Evolutionary conservation across 2,113 vertebrate genomes (phyloP).

Genomic region (Grus americana): DNA sequence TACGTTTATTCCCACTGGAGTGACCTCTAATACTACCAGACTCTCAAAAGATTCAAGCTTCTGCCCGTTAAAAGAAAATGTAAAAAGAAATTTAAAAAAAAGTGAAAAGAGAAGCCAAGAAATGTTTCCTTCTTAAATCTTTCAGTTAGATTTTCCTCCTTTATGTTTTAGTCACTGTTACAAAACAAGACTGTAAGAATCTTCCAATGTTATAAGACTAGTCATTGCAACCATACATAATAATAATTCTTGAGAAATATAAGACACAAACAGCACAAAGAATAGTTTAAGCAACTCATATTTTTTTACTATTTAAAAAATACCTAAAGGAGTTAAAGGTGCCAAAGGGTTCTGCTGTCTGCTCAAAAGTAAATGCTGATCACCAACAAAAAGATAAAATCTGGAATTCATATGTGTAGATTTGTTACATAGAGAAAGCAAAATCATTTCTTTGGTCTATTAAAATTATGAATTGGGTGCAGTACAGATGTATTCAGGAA

Average conservation of each 20-base stretch:
- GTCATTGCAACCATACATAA: not conserved
- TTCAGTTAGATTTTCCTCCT: not conserved
- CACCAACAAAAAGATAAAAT: not conserved
- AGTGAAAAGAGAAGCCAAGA: not conserved
- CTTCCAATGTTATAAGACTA: not conserved
- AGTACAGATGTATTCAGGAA: not conserved
- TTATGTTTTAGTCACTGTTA: not conserved
- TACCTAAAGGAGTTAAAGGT: not conserved
- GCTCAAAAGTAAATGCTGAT: not conserved
- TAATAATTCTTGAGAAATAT: not conserved
- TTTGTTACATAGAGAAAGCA: not conserved
- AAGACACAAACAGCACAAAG: not conserved
- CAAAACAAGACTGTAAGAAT: not conserved
- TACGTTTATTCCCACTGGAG: not conserved
- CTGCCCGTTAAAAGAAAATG: not conserved
- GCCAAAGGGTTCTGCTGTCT: not conserved
- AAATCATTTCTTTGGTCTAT: not conserved
- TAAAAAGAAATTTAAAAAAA: not conserved
- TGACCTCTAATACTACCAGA: not conserved
- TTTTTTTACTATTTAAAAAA: not conserved
- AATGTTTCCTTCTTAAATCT: not conserved
- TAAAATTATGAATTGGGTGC: not conserved
- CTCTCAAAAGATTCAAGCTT: not conserved
- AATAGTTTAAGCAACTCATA: not conserved
- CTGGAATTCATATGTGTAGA: not conserved